Conservation (phyloP, 2,797 vertebrate species). For the Manis pentadactyla region DNA sequence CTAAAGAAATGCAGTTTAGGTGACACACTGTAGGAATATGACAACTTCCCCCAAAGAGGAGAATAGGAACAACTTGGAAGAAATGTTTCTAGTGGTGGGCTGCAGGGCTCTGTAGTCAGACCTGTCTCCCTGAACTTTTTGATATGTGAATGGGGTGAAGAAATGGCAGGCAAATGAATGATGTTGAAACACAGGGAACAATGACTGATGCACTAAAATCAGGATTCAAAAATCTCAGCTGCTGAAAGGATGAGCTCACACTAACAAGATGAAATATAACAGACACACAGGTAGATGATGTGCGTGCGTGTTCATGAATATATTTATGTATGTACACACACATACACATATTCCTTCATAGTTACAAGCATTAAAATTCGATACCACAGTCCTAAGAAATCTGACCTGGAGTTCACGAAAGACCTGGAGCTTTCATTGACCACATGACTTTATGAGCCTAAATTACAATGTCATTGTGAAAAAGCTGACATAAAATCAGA, state of each 20-base stretch:
- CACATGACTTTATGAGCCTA: background rate
- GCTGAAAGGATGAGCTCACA: background rate
- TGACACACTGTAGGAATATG: background rate
- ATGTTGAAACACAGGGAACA: background rate
- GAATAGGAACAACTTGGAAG: background rate
- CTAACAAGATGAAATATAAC: background rate
- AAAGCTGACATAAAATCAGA: slow-evolving; percentile 38
- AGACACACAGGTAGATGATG: background rate
- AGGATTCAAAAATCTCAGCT: background rate
- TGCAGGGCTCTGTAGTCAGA: background rate
- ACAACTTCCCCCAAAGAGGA: background rate
- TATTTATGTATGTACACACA: too few species aligned
- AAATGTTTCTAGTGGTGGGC: background rate
- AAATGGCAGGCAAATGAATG: background rate
- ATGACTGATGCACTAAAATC: background rate
- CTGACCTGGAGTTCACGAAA: background rate
- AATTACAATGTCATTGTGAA: background rate
- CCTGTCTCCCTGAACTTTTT: background rate
- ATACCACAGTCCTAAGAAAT: background rate
- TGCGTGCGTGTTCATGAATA: background rate
- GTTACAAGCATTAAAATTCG: background rate
- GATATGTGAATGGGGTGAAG: background rate
- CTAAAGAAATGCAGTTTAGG: background rate
- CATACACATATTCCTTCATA: background rate
- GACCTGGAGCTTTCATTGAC: background rate